Base-by-base conservation (phyloP, 2,888 invertebrate genomes). In the Taphrorychus bicolor region DNA sequence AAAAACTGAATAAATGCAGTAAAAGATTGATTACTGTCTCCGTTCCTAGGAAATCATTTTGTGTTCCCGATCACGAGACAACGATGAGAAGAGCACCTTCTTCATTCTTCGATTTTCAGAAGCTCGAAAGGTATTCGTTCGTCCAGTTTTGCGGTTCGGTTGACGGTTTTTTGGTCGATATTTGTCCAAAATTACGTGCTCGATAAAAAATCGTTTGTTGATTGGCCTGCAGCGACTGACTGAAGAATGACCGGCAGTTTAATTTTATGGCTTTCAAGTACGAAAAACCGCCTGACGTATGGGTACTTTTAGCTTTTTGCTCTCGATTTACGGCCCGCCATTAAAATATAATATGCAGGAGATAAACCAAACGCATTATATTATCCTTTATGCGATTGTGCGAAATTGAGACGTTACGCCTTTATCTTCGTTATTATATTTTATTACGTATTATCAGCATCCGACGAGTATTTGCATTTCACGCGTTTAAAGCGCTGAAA, bases 31-130 rank as follows among this genome's bases (percentile, higher is more conserved):
- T 32, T 32, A 2, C 32, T 9, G 32, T 11, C 32, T 32, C 32
- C 32, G 11, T 32, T 7, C 7, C 45, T 45, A 45, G 45, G 17
- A 45, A 45, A 45, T 45, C 45, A 17, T 45, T 32, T 45, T 45
- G 11, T 2, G 7, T 14, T 45, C 16, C 17, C 45, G 45, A 45
- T 32, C 32, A 32, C 32, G 32, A 11, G 32, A 32, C 32, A 11
- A 32, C 11, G 32, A n/a, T n/a, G n/a, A 32, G 32, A 32, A 5
- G 45, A 16, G 45, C 16, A 45, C 48, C 51, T 51, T 59, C 60
- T 60, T 40, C 54, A 62, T 65, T 58, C 58, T 59, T 58, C 56
- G 64, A 52, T 64, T 58, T 64, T 49, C 64, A 64, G 64, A 58
- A 58, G 58, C 52, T 32, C 53, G 45, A 41, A 41, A 42, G 57